These are phyloP conservation scores for Tenthredo scrophulariae DNA, from an alignment of 2,888 invertebrate species.

Conservation along the genomic window DNA sequence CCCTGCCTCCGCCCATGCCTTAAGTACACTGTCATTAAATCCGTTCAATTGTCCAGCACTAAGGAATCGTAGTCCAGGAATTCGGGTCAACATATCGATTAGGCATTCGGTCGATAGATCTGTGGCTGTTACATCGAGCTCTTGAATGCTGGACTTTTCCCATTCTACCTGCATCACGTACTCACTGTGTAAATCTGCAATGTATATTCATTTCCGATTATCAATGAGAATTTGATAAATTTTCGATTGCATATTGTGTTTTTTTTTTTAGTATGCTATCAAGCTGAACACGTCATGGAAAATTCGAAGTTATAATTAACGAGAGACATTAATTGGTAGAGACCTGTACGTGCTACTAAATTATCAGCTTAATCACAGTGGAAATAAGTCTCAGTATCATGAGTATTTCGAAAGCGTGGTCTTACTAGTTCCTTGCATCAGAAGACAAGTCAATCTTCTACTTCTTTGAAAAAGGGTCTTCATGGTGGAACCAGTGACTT, in stretches of 20 bases:
- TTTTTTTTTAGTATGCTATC: neutral
- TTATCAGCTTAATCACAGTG: neutral
- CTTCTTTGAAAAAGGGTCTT: conserved; percentile 97
- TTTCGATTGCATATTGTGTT: no score
- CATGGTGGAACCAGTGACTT: conserved; percentile 97
- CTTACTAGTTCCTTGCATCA: conserved; percentile 98
- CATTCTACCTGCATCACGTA: conserved; percentile 98
- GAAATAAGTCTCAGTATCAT: neutral
- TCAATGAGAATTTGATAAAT: neutral
- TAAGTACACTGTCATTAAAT: conserved; percentile 96
- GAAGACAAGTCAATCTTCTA: conserved; percentile 92
- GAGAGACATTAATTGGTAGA: neutral
- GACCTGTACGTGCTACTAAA: neutral
- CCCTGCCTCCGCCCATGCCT: conserved; percentile 94
- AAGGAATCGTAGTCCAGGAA: conserved; percentile 92
- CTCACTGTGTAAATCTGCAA: conserved; percentile 91
- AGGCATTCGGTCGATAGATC: conserved; percentile 97
- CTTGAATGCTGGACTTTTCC: conserved; percentile 97
- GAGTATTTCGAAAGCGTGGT: conserved; percentile 49
- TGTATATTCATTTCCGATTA: conserved; percentile 44
- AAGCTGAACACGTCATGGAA: neutral
- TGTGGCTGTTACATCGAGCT: conserved; percentile 98
- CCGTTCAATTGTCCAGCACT: conserved; percentile 98
- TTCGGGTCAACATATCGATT: conserved; percentile 93
- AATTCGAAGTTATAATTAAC: neutral